These are phyloP conservation scores for Meteorus cinctellus DNA, from an alignment of 2,888 invertebrate species.

Conservation along the genomic window DNA sequence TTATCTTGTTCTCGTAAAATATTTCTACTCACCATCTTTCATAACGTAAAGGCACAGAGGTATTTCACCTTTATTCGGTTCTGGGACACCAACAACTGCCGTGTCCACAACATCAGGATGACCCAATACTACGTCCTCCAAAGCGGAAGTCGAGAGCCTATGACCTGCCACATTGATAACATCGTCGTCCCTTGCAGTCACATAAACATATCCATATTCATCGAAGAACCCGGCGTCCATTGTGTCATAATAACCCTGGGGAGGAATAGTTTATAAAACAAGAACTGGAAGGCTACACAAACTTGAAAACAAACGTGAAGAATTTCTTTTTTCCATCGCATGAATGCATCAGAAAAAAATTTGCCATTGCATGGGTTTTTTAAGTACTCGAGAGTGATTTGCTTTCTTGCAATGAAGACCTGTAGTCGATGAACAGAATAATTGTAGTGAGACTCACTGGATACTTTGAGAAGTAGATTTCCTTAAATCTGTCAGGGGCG, in stretches of 20 bases:
- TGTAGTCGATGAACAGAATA: conserved; percentile 12
- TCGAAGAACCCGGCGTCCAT: conserved; percentile 95
- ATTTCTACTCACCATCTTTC: conserved; percentile 76
- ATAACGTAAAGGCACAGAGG: conserved; percentile 91
- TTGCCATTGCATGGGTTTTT: not conserved
- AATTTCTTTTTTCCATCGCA: not conserved
- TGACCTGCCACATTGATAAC: conserved; percentile 97
- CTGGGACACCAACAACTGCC: conserved; percentile 92
- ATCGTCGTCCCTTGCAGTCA: conserved; percentile 94
- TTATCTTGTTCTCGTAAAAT: not conserved
- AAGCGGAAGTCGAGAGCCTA: conserved; percentile 88
- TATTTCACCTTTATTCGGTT: conserved; percentile 91
- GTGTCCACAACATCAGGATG: conserved; percentile 91
- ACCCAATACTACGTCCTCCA: conserved; percentile 92
- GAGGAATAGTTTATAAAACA: not conserved
- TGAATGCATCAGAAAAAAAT: conserved; percentile 3
- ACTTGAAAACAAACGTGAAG: no score
- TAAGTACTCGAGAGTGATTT: no score
- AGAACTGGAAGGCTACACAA: no score
- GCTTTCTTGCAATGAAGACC: not conserved
- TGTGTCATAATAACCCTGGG: conserved; percentile 91
- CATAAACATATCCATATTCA: conserved; percentile 88
- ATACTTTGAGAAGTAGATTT: conserved; percentile 87
- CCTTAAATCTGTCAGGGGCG: conserved; percentile 85
- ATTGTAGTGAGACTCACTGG: conserved; percentile 78